Percentiles rank a stretch among this genome's conserved stretches.
Evolutionary conservation across 2,797 vertebrate species (phyloP).

Genomic region (Halcyon smyrnensis): DNA sequence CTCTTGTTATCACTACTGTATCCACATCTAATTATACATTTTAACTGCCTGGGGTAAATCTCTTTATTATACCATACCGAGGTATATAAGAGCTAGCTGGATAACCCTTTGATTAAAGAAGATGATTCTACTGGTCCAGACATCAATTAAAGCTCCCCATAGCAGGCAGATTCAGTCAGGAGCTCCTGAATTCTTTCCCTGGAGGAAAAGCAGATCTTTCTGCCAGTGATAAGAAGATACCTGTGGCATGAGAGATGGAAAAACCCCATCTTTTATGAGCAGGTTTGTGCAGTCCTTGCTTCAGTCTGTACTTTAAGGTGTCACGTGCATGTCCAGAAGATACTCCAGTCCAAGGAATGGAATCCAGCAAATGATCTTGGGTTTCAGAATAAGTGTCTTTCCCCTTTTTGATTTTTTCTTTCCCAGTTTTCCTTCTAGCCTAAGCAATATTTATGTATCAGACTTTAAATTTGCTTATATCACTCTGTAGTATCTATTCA

Average conservation of each 20-base stretch:
- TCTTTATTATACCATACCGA: background rate
- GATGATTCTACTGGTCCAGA: background rate
- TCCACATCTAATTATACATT: background rate
- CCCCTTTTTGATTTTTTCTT: background rate
- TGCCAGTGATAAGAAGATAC: background rate
- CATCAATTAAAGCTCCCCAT: background rate
- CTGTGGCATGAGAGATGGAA: background rate
- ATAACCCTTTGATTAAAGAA: background rate
- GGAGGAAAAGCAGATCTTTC: background rate
- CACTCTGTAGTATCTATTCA: background rate
- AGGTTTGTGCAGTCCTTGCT: background rate
- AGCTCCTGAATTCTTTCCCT: background rate
- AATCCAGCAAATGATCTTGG: background rate
- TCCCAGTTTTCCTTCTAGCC: background rate
- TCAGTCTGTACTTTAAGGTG: background rate
- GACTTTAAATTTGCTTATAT: background rate
- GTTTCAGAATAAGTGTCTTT: background rate
- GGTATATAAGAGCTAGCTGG: background rate
- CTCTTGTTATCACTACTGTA: background rate
- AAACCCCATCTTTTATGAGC: background rate
- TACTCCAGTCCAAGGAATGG: background rate
- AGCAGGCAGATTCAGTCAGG: background rate
- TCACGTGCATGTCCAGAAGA: background rate
- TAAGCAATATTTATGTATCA: background rate
- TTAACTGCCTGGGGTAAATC: background rate